phyloP scores from a whole-genome alignment of 2,113 vertebrate species.

The Boulengeromyrus knoepffleri region DNA sequence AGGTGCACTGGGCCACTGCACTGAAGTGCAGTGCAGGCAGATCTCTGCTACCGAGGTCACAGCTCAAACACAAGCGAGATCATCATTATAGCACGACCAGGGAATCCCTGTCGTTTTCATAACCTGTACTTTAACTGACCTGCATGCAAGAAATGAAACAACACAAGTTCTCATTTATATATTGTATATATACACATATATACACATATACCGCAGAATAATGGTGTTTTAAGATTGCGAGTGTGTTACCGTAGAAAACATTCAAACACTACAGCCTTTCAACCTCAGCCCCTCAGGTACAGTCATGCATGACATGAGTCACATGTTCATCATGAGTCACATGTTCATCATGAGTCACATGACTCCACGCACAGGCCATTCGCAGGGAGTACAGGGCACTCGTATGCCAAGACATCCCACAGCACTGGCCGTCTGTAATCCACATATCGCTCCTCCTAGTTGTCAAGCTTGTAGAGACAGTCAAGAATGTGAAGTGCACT shows the following conservation, averaged over 20 bases:
- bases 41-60: not conserved
- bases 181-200: not conserved
- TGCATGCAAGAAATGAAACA: not conserved
- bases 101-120: not conserved
- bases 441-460: not conserved
- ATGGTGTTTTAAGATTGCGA: not conserved
- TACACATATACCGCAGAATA: not conserved
- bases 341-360: too few relatives aligned
- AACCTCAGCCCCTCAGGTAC: not conserved
- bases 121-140: not conserved
- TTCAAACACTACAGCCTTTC: not conserved
- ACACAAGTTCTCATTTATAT: not conserved
- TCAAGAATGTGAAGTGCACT: not conserved
- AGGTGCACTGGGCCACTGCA: not conserved
- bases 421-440: not conserved
- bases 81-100: not conserved
- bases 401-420: not conserved
- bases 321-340: too few relatives aligned
- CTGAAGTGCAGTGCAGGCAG: not conserved
- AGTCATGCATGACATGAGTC: not conserved
- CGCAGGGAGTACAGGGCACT: not conserved
- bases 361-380: not conserved
- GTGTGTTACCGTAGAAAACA: not conserved
- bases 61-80: not conserved
- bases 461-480: not conserved